Conservation (phyloP, 2,888 invertebrate genomes). For the Diabrotica balteata region DNA sequence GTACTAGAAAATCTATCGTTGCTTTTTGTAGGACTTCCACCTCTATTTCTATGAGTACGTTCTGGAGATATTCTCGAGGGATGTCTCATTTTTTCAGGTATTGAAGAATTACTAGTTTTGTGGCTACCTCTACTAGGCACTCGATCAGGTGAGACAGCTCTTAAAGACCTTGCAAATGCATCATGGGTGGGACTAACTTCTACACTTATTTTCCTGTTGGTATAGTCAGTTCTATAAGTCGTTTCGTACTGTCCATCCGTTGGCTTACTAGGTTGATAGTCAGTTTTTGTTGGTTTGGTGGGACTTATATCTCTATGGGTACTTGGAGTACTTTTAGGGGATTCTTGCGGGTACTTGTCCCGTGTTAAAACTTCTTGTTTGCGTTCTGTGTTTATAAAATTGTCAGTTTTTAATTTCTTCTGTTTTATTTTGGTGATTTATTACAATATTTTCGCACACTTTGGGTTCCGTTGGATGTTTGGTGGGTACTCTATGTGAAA, state of each 20-base stretch:
- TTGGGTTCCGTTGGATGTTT: background rate
- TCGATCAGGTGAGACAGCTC: slow-evolving; percentile 70
- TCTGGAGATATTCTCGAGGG: slow-evolving; percentile 48
- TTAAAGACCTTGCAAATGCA: slow-evolving; percentile 76
- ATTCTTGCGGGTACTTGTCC: slow-evolving; percentile 5
- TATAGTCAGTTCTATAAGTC: slow-evolving; percentile 68
- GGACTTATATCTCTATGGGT: background rate
- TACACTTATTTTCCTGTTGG: slow-evolving; percentile 66
- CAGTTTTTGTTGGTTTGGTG: slow-evolving; percentile 50
- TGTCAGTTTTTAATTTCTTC: slow-evolving; percentile 36
- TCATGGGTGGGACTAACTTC: slow-evolving; percentile 77
- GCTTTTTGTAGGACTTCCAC: slow-evolving; percentile 45
- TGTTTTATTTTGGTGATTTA: slow-evolving; percentile 9
- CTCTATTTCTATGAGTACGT: slow-evolving; percentile 44
- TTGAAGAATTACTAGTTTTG: slow-evolving; percentile 64
- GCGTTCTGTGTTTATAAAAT: slow-evolving; percentile 47
- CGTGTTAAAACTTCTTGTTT: slow-evolving; percentile 41
- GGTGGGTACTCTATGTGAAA: background rate
- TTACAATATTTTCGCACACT: slow-evolving; percentile 7
- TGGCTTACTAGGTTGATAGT: slow-evolving; percentile 51
- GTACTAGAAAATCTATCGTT: slow-evolving; percentile 45
- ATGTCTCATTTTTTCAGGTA: slow-evolving; percentile 55
- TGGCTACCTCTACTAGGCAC: slow-evolving; percentile 58
- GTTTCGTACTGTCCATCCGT: slow-evolving; percentile 66
- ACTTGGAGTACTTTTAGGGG: slow-evolving; percentile 1